Base-by-base conservation (phyloP, 2,113 vertebrate genomes). In the Periophthalmus modestus region DNA sequence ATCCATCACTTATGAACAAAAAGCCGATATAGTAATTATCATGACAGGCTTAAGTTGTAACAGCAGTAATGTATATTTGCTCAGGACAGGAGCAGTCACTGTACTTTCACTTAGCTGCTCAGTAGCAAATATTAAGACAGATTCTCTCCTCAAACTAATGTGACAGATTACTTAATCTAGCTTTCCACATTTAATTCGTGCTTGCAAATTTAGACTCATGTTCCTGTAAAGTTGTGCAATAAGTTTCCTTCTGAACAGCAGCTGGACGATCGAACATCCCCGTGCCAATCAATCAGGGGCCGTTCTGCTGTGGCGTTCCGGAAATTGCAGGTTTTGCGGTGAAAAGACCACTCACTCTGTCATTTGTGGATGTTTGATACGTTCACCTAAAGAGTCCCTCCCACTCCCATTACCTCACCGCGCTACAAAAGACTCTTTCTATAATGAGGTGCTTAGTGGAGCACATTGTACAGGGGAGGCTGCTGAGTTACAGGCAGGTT, bases 381-480 rank as follows among this genome's bases (percentile, higher is more conserved):
- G 71, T 71, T 81, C 62, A 71, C 76, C 50, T 72, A 47, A 81
- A 77, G 28, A 58, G 24, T 61, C 67, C 75, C 59, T 80, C 68
- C 66, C 68, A 77, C 70, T 74, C 58, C 67, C 67, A 80, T 82
- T 87, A 83, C 72, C 79, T 81, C 81, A 79, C 72, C 78, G 75
- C 77, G 78, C 70, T 74, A 79, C 66, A 73, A 70, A 79, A 69
- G 68, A 52, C 77, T 34, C 80, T 87, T 80, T 79, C 75, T 74
- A 58, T 87, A 89, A 88, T 85, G 80, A 88, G 77, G 70, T 83
- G 76, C 78, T 87, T 82, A 78, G 77, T 74, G 73, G 73, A 79
- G 83, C 84, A 84, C 81, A 83, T 85, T 85, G 76, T 83, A 71
- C 77, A 85, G 61, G 68, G 71, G 72, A 77, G 65, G 71, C 62